Evolutionary conservation across 2,797 vertebrate genomes (phyloP).

Genomic region (Urophycis tenuis): DNA sequence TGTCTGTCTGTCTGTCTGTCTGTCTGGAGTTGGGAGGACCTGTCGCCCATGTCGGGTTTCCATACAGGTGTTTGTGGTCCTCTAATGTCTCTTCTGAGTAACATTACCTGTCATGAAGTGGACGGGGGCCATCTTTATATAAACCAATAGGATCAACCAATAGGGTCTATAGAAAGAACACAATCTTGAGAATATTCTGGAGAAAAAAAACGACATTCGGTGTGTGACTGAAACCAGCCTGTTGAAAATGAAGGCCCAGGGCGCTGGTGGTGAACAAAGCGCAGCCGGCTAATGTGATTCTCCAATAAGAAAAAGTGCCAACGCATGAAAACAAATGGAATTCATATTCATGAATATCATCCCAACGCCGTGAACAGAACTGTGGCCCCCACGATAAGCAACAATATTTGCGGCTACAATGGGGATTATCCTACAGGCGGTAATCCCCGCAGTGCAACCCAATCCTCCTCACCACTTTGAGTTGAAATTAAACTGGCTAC

Average conservation of each 20-base stretch:
- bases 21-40: not conserved
- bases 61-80: not conserved
- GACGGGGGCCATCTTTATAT: not conserved
- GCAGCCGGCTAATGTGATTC: not conserved
- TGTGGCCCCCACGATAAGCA: conserved; percentile 44
- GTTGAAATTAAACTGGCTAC: conserved; percentile 67
- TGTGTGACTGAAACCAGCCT: not conserved
- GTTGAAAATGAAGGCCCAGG: not conserved
- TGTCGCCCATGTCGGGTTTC: not conserved
- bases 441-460: conserved; percentile 39
- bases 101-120: not conserved
- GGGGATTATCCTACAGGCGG: conserved; percentile 40
- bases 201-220: not conserved
- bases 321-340: not conserved
- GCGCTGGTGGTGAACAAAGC: not conserved
- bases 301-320: not conserved
- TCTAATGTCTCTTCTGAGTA: not conserved
- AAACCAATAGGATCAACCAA: not conserved
- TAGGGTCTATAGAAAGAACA: no score
- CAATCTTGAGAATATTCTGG: not conserved
- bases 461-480: conserved; percentile 59
- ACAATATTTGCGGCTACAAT: conserved; percentile 44
- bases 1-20: not conserved
- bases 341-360: conserved; percentile 1
- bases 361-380: conserved; percentile 10